phyloP scores from a whole-genome alignment of 2,797 vertebrate genomes.

The Hemibagrus guttatus region DNA sequence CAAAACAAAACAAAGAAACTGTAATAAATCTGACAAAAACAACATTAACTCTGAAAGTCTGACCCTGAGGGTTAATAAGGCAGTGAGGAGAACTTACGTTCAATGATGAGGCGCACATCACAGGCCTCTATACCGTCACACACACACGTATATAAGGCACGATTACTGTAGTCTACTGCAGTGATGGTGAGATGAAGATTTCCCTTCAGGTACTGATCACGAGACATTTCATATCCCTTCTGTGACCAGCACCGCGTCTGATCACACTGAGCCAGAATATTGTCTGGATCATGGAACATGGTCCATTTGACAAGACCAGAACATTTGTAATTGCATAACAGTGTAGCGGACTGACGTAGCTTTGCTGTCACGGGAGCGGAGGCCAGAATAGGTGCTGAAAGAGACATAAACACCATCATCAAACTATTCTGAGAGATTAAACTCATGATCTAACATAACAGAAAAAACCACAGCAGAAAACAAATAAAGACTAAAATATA shows the following conservation, averaged over 20 bases:
- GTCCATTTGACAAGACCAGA: not conserved
- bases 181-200: not conserved
- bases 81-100: not conserved
- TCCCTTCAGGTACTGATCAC: slow-evolving; percentile 1
- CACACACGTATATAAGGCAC: not conserved
- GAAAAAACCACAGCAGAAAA: not conserved
- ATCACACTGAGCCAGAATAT: not conserved
- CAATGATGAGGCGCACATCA: not conserved
- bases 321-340: not conserved
- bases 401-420: not conserved
- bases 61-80: not conserved
- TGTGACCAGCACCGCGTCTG: not conserved
- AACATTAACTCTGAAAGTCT: not conserved
- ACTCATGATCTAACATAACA: not conserved
- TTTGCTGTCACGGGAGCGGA: not conserved
- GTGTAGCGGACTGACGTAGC: not conserved
- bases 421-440: not conserved
- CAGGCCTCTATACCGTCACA: not conserved
- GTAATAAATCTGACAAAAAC: not conserved
- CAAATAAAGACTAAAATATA: not conserved
- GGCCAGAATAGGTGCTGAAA: not conserved
- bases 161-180: not conserved
- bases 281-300: no score
- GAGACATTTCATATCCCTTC: not conserved
- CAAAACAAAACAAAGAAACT: not conserved